Conservation (phyloP, 2,113 vertebrate species). For the Labeo catla region DNA sequence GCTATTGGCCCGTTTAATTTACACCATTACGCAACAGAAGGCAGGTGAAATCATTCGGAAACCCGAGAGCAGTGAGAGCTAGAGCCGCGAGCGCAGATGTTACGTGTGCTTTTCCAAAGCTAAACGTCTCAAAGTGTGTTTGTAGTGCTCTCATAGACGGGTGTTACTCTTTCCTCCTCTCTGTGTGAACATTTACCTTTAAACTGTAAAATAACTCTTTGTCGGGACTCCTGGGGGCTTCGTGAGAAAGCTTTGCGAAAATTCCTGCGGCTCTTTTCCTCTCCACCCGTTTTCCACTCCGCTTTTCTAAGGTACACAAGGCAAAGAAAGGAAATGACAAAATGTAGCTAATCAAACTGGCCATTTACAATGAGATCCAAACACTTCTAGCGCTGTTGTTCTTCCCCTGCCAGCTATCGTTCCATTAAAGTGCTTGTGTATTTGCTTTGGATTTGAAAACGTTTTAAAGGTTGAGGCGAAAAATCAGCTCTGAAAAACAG, state of each 20-base stretch:
- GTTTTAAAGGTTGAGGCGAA: slow-evolving; percentile 29
- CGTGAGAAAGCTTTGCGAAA: slow-evolving; percentile 16
- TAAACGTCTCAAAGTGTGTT: slow-evolving; percentile 7
- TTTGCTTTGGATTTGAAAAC: slow-evolving; percentile 55
- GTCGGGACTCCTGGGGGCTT: slow-evolving; percentile 35
- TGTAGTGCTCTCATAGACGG: background rate
- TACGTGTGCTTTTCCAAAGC: slow-evolving; percentile 21
- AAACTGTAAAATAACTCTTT: slow-evolving; percentile 34
- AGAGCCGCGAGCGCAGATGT: slow-evolving; percentile 26
- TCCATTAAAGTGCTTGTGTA: slow-evolving; percentile 31
- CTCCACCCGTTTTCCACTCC: background rate
- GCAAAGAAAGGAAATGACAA: background rate
- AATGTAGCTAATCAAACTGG: slow-evolving; percentile 13
- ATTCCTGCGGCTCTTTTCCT: slow-evolving; percentile 19
- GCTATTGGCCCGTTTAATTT: background rate
- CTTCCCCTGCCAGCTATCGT: slow-evolving; percentile 30
- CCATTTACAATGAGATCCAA: slow-evolving; percentile 26
- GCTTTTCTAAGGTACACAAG: background rate
- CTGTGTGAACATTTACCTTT: slow-evolving; percentile 20
- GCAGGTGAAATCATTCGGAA: slow-evolving; percentile 36
- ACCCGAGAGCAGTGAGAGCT: slow-evolving; percentile 5
- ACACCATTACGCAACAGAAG: background rate
- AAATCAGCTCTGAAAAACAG: slow-evolving; percentile 34
- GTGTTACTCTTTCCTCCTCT: slow-evolving; percentile 19
- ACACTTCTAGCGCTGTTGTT: slow-evolving; percentile 13